phyloP scores from a whole-genome alignment of 2,797 vertebrate genomes.

The Orestias chungarensis region DNA sequence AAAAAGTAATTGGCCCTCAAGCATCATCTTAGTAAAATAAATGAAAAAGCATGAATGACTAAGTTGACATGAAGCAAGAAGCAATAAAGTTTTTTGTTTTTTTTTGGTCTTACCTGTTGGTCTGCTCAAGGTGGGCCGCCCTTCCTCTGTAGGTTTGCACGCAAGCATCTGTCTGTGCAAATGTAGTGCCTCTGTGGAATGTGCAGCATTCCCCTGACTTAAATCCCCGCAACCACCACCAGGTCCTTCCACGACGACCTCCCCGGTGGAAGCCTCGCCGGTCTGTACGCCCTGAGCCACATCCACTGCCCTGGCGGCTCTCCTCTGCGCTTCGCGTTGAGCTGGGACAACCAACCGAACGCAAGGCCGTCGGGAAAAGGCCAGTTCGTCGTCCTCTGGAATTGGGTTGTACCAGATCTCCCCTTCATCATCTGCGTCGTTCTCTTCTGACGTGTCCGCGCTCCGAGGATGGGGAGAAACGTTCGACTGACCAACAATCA shows the following conservation, averaged over 20 bases:
- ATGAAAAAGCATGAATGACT: conserved; percentile 10
- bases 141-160: conserved; percentile 83
- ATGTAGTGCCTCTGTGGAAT: conserved; percentile 77
- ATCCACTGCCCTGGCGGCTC: conserved; percentile 54
- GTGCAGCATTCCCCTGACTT: conserved; percentile 61
- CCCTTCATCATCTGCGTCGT: conserved; percentile 93
- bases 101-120: conserved; percentile 80
- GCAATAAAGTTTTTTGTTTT: conserved; percentile 9
- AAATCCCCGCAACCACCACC: conserved; percentile 52
- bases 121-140: conserved; percentile 65
- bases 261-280: conserved; percentile 33
- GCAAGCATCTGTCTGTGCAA: conserved; percentile 78
- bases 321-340: conserved; percentile 48
- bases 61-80: conserved; percentile 9
- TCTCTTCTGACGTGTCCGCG: conserved; percentile 86
- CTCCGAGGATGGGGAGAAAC: conserved; percentile 32
- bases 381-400: conserved; percentile 90
- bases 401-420: conserved; percentile 99
- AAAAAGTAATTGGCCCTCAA: conserved; percentile 29
- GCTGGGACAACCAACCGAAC: conserved; percentile 44
- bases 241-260: conserved; percentile 45
- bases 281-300: conserved; percentile 21
- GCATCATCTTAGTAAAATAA: background rate
- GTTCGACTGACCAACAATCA: conserved; percentile 38
- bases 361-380: conserved; percentile 33